A percentile compares a stretch with the other conserved stretches of the same genome.
phyloP scores from a whole-genome alignment of 2,113 vertebrate species.

The Neodon shergylaensis region DNA sequence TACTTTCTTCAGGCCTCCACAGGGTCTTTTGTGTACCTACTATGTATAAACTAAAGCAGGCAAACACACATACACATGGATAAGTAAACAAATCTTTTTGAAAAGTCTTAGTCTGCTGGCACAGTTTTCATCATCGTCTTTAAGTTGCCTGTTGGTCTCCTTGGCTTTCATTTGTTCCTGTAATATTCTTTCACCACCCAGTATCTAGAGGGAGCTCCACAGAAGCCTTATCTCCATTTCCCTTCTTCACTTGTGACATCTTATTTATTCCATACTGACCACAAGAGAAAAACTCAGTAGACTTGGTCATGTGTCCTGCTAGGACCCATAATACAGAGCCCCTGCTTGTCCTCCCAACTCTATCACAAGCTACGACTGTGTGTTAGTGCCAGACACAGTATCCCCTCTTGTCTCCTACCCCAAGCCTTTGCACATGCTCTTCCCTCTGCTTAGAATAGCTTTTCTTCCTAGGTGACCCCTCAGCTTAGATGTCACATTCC shows the following conservation, averaged over 20 bases:
- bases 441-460: not conserved
- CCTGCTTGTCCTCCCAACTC: no score
- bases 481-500: not conserved
- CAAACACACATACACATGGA: no score
- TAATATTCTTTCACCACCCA: not conserved
- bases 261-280: not conserved
- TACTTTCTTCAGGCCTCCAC: not conserved
- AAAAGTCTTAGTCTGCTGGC: no score
- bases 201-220: not conserved
- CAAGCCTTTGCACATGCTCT: not conserved
- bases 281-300: not conserved
- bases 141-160: no score
- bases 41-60: not conserved
- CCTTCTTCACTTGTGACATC: not conserved
- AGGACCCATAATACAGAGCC: fast-evolving
- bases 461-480: not conserved
- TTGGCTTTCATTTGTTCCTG: not conserved
- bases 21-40: not conserved
- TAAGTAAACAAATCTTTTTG: not conserved
- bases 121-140: not conserved
- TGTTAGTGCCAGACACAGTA: fast-evolving
- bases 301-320: not conserved
- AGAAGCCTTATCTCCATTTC: not conserved
- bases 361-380: fast-evolving
- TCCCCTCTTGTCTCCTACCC: not conserved